A percentile compares a stretch with the other conserved stretches of the same genome.
phyloP scores from a whole-genome alignment of 2,888 invertebrate genomes.

The Chloroclystis v-ata region DNA sequence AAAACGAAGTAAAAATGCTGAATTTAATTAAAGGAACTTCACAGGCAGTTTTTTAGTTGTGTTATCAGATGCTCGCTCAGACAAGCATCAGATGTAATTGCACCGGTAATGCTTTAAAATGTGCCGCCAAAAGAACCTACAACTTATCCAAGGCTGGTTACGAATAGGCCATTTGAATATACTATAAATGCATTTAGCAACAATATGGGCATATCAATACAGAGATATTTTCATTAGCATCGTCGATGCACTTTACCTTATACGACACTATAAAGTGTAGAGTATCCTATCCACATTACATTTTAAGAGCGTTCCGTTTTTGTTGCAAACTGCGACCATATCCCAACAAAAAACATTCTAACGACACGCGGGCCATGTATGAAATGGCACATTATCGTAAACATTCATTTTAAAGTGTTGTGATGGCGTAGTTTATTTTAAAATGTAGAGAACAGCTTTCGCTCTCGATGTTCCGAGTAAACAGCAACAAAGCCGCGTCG shows the following conservation, averaged over 20 bases:
- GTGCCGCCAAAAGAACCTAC: constrained; percentile 53
- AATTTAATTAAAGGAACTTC: constrained; percentile 67
- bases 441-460: constrained; percentile 46
- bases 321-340: constrained; percentile 23
- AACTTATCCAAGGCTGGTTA: constrained; percentile 29
- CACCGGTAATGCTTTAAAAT: constrained; percentile 55
- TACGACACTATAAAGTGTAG: constrained; percentile 14
- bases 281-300: constrained; percentile 21
- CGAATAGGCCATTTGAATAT: constrained; percentile 18
- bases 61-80: constrained; percentile 66
- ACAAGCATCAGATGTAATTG: constrained; percentile 69
- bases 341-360: constrained; percentile 25
- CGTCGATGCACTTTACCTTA: constrained; percentile 17
- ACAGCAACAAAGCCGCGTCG: constrained; percentile 59
- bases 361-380: constrained; percentile 30
- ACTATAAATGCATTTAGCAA: constrained; percentile 5
- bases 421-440: constrained; percentile 40
- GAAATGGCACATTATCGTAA: constrained; percentile 37
- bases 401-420: constrained; percentile 38
- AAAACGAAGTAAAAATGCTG: constrained; percentile 49
- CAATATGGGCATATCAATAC: constrained; percentile 11
- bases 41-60: constrained; percentile 54
- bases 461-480: constrained; percentile 43
- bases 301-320: constrained; percentile 19
- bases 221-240: constrained; percentile 19